A percentile compares a stretch with the other conserved stretches of the same genome.
phyloP scores from a whole-genome alignment of 2,797 vertebrate genomes.

The Hydrophis major region DNA sequence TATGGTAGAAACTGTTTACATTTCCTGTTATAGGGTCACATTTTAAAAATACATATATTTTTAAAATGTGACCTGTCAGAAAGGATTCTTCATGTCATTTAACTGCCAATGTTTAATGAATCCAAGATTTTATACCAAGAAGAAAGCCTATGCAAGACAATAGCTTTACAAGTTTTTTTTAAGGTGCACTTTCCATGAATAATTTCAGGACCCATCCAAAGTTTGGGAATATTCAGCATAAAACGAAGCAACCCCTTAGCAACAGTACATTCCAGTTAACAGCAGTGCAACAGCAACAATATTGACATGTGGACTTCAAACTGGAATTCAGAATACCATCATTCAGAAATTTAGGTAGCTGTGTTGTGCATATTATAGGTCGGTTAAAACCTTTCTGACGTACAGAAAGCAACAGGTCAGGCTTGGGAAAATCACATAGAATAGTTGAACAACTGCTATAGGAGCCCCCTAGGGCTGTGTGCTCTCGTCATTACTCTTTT shows the following conservation, averaged over 20 bases:
- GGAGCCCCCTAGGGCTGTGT: no score
- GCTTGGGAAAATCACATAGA: not conserved
- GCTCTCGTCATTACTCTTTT: not conserved
- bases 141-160: not conserved
- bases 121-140: slow-evolving; percentile 29
- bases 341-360: not conserved
- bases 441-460: not conserved
- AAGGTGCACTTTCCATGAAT: not conserved
- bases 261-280: not conserved
- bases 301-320: not conserved
- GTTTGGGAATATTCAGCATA: not conserved
- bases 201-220: not conserved
- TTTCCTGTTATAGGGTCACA: not conserved
- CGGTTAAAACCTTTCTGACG: not conserved
- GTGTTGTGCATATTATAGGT: not conserved
- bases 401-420: not conserved
- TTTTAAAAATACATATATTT: slow-evolving; percentile 7
- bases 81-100: not conserved
- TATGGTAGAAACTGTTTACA: not conserved
- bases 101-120: slow-evolving; percentile 17
- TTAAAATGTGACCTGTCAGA: not conserved
- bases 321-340: not conserved
- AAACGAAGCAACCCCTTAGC: not conserved
- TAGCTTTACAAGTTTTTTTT: not conserved
- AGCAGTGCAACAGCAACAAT: not conserved